phyloP scores from a whole-genome alignment of 2,797 vertebrate genomes.

The Coregonus sp. region DNA sequence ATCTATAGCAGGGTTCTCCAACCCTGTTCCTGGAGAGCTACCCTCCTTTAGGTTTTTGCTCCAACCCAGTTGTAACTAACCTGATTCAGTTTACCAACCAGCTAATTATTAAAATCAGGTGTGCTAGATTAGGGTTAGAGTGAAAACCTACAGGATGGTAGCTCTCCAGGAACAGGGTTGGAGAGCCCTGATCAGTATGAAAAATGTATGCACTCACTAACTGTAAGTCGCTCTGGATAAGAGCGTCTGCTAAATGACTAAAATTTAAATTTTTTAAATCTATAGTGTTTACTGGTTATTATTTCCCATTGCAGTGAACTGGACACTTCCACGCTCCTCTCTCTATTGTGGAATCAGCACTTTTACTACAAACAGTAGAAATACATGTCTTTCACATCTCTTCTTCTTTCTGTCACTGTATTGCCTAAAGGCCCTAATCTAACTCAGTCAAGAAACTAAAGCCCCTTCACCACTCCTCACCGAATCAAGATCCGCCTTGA shows the following conservation, averaged over 20 bases:
- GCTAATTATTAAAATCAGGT: too few relatives aligned
- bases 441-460: neutral
- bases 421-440: neutral
- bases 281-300: neutral
- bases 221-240: too few relatives aligned
- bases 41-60: too few relatives aligned
- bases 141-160: too few relatives aligned
- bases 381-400: neutral
- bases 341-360: neutral
- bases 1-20: too few relatives aligned
- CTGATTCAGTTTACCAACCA: too few relatives aligned
- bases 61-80: too few relatives aligned
- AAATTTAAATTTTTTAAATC: neutral
- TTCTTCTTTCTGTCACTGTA: neutral
- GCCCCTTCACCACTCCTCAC: neutral
- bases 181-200: neutral
- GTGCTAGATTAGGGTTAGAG: too few relatives aligned
- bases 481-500: slow-evolving; percentile 27
- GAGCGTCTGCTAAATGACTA: too few relatives aligned
- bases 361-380: neutral
- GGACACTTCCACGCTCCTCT: neutral
- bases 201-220: too few relatives aligned
- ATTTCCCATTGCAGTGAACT: neutral
- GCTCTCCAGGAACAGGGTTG: too few relatives aligned
- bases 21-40: too few relatives aligned